Percentiles rank a stretch among this genome's conserved stretches.
phyloP scores from a whole-genome alignment of 2,888 invertebrate genomes.

The Agrochola lota region DNA sequence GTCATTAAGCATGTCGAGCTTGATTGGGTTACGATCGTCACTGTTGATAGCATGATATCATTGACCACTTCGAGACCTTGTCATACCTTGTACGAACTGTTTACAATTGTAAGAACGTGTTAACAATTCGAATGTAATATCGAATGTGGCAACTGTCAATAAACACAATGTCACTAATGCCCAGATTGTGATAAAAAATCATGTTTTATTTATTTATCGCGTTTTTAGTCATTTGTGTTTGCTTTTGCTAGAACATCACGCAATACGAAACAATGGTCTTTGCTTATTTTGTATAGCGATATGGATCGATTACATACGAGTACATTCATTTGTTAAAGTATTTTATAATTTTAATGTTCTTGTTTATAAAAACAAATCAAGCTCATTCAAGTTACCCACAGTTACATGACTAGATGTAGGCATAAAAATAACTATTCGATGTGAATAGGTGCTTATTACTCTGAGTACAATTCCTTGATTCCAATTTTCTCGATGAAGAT shows the following conservation, averaged over 20 bases:
- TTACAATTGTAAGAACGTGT: slow-evolving; percentile 58
- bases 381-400: slow-evolving; percentile 8
- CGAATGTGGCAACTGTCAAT: slow-evolving; percentile 44
- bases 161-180: not conserved
- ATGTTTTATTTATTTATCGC: slow-evolving; percentile 15
- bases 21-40: slow-evolving; percentile 73
- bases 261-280: slow-evolving; percentile 20
- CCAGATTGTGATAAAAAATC: slow-evolving; percentile 25
- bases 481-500: slow-evolving; percentile 74
- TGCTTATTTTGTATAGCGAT: slow-evolving; percentile 16
- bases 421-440: not conserved
- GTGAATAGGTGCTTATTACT: slow-evolving; percentile 8
- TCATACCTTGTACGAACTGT: slow-evolving; percentile 74
- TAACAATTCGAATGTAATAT: slow-evolving; percentile 43
- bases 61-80: slow-evolving; percentile 77
- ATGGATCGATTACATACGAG: not conserved
- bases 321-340: slow-evolving; percentile 8
- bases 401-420: slow-evolving; percentile 6
- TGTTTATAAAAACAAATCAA: slow-evolving; percentile 5
- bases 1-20: slow-evolving; percentile 68
- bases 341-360: not conserved
- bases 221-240: slow-evolving; percentile 20
- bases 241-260: slow-evolving; percentile 9
- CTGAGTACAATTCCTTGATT: slow-evolving; percentile 60
- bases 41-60: slow-evolving; percentile 76